phyloP scores from a whole-genome alignment of 1,140 invertebrate species.

The Muscidifurax raptorellus region DNA sequence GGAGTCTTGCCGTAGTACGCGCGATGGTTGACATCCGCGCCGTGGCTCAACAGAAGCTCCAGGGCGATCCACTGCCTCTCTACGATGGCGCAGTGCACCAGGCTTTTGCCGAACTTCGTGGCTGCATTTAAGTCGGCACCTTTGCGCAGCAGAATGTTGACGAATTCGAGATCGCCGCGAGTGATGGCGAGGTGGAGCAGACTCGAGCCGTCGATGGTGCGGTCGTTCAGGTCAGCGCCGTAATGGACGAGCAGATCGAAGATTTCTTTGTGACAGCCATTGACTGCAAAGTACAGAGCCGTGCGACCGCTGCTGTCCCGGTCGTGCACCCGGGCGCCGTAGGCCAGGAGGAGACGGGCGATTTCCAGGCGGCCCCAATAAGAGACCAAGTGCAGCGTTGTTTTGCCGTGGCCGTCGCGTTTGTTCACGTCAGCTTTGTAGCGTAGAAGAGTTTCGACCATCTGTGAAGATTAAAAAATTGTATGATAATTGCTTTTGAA shows the following conservation, averaged over 20 bases:
- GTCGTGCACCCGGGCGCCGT: slow-evolving; percentile 7
- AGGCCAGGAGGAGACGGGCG: background rate
- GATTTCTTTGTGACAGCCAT: background rate
- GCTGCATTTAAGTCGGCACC: background rate
- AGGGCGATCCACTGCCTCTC: background rate
- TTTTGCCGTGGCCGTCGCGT: slow-evolving; percentile 33
- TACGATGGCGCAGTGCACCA: background rate
- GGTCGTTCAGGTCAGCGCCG: slow-evolving; percentile 6
- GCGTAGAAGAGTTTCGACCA: background rate
- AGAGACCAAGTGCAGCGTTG: slow-evolving; percentile 9
- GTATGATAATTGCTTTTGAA: background rate
- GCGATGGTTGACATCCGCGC: slow-evolving; percentile 23
- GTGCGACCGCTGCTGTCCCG: slow-evolving; percentile 13
- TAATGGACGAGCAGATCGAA: background rate
- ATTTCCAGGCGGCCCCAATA: background rate
- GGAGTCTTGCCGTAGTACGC: slow-evolving; percentile 26
- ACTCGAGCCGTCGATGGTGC: background rate
- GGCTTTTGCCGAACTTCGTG: background rate
- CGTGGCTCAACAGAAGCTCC: background rate
- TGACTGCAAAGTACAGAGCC: slow-evolving; percentile 22
- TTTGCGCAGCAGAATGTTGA: background rate
- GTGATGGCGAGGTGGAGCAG: slow-evolving; percentile 28
- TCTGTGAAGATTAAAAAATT: background rate
- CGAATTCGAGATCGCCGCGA: background rate
- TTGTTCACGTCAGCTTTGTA: slow-evolving; percentile 9